Conservation (phyloP, 1,140 invertebrate species). For the Pseudomyrmex sp. region DNA sequence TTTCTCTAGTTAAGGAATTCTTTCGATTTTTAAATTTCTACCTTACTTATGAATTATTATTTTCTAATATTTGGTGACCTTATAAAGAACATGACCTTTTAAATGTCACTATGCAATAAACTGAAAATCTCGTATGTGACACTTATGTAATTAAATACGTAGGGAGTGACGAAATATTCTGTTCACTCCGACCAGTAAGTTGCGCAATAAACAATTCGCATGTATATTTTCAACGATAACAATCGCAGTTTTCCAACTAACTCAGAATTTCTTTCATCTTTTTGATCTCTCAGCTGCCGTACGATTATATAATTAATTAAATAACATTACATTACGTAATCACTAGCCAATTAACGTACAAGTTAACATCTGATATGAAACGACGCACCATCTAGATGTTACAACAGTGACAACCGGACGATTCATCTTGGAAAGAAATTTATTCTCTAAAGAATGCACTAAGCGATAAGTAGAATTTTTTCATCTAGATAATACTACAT, state of each 20-base stretch:
- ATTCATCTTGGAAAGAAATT: not conserved
- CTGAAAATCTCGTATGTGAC: too few relatives aligned
- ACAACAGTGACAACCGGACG: not conserved
- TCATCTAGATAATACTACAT: too few relatives aligned
- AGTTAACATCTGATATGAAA: conserved; percentile 1
- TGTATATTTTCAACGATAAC: not conserved
- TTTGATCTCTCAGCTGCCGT: not conserved
- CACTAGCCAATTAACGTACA: not conserved
- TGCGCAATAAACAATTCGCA: conserved; percentile 7
- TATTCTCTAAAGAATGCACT: too few relatives aligned
- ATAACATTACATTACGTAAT: not conserved
- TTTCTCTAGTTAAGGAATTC: too few relatives aligned
- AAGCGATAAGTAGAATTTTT: too few relatives aligned
- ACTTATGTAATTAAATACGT: too few relatives aligned
- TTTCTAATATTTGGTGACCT: too few relatives aligned
- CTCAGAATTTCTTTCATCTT: not conserved
- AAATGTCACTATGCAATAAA: too few relatives aligned
- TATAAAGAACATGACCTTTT: too few relatives aligned
- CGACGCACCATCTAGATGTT: too few relatives aligned
- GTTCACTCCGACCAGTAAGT: conserved; percentile 18
- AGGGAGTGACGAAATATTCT: not conserved
- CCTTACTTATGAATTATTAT: too few relatives aligned
- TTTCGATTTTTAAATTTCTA: too few relatives aligned
- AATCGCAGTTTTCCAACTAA: conserved; percentile 24
- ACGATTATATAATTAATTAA: not conserved